A percentile compares a stretch with the other conserved stretches of the same genome.
Evolutionary conservation across 2,113 vertebrate genomes (phyloP).

Genomic region (Symphodus melops): DNA sequence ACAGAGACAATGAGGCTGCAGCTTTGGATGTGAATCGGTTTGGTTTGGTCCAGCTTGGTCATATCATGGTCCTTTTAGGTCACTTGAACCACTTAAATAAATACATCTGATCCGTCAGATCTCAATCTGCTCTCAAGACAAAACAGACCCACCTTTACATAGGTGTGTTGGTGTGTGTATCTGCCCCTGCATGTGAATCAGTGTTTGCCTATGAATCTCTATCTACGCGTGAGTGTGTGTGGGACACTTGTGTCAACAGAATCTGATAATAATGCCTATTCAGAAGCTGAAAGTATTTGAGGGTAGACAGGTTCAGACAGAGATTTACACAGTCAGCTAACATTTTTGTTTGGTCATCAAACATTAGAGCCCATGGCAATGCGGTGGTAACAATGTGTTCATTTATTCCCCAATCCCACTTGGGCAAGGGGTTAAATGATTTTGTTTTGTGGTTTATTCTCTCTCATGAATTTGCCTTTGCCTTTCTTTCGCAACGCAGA

Average conservation of each 20-base stretch:
- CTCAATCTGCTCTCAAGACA: constrained; percentile 62
- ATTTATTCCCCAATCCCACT: constrained; percentile 28
- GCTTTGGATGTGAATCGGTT: constrained; percentile 37
- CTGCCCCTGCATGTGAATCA: constrained; percentile 4
- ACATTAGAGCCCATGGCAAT: constrained; percentile 36
- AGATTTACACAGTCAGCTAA: constrained; percentile 56
- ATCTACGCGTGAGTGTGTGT: constrained; percentile 17
- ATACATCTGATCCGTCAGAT: constrained; percentile 74
- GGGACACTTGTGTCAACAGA: constrained; percentile 61
- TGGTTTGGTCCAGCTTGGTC: not conserved
- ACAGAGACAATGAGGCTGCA: constrained; percentile 33
- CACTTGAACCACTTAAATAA: constrained; percentile 75
- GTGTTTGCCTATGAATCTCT: constrained; percentile 16
- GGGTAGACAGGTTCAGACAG: constrained; percentile 51
- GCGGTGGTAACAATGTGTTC: constrained; percentile 48
- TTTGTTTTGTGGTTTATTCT: constrained; percentile 36
- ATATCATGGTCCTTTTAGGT: constrained; percentile 57
- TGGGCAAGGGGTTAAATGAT: constrained; percentile 8
- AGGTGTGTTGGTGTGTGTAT: constrained; percentile 20
- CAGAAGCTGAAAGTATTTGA: constrained; percentile 57
- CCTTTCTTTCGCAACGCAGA: constrained; percentile 7
- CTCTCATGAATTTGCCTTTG: not conserved
- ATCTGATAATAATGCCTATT: constrained; percentile 60
- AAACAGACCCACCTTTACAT: constrained; percentile 62
- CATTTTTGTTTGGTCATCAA: constrained; percentile 60